Evolutionary conservation across 2,797 vertebrate species (phyloP).

Genomic region (Morus bassanus): DNA sequence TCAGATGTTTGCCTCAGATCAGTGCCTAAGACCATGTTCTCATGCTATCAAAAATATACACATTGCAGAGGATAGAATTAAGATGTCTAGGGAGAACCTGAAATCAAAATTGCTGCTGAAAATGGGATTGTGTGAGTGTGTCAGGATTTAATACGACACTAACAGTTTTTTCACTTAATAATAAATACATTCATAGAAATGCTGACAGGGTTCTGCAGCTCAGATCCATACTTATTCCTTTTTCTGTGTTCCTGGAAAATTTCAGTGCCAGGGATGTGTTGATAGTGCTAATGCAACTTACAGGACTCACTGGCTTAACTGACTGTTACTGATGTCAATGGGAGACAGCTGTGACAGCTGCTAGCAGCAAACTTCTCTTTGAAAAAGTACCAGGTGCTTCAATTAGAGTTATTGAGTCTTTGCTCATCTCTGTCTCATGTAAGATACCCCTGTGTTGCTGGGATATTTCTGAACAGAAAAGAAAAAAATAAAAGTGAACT

Average conservation of each 20-base stretch:
- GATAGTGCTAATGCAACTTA: neutral
- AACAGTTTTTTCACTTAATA: neutral
- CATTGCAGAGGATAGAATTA: neutral
- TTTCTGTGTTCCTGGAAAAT: neutral
- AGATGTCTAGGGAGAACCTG: neutral
- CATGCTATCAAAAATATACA: neutral
- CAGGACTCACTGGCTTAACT: neutral
- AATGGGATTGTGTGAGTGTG: neutral
- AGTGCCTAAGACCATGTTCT: neutral
- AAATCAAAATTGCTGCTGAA: neutral
- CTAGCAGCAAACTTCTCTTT: neutral
- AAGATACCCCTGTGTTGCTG: neutral
- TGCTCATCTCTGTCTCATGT: neutral
- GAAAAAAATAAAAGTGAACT: neutral
- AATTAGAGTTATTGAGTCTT: neutral
- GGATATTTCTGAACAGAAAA: neutral
- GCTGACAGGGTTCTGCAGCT: neutral
- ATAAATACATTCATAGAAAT: neutral
- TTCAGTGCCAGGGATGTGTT: neutral
- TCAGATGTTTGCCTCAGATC: neutral
- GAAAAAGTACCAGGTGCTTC: neutral
- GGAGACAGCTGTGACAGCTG: neutral
- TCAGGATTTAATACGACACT: neutral
- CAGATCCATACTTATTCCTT: neutral
- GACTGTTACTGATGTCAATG: accelerated